A percentile compares a stretch with the other conserved stretches of the same genome.
phyloP scores from a whole-genome alignment of 2,113 vertebrate genomes.

The Myiagra hebetior region DNA sequence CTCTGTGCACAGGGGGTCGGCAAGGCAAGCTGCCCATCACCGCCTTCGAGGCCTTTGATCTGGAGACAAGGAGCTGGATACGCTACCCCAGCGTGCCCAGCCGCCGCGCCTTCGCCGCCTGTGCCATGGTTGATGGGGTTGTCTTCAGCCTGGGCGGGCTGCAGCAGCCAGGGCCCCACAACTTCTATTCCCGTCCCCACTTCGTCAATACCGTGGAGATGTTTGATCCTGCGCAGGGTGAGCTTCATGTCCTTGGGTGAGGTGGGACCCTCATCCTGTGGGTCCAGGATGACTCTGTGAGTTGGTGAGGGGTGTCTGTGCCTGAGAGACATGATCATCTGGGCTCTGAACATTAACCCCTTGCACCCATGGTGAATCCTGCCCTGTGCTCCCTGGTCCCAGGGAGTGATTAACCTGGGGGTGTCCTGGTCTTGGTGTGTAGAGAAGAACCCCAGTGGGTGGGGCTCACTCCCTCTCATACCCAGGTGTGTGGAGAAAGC shows the following conservation, averaged over 20 bases:
- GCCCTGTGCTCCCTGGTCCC: not conserved
- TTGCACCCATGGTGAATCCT: not conserved
- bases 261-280: not conserved
- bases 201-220: conserved; percentile 97
- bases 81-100: conserved; percentile 91
- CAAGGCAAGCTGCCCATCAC: conserved; percentile 96
- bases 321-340: not conserved
- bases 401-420: not conserved
- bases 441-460: accelerated
- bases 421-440: not conserved
- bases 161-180: conserved; percentile 95
- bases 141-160: conserved; percentile 95
- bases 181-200: conserved; percentile 97
- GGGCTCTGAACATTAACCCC: not conserved
- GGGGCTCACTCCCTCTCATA: not conserved
- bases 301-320: not conserved
- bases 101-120: conserved; percentile 92
- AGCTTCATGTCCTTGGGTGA: not conserved
- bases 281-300: not conserved
- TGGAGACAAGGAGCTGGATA: conserved; percentile 91
- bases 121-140: conserved; percentile 77
- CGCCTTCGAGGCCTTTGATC: conserved; percentile 93
- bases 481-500: conserved; percentile 89
- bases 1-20: conserved; percentile 81
- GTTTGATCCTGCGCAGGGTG: conserved; percentile 90